Evolutionary conservation across 2,797 vertebrate species (phyloP), one percentile per base, ranked within the genome.

Genomic region (Falco columbarius): DNA sequence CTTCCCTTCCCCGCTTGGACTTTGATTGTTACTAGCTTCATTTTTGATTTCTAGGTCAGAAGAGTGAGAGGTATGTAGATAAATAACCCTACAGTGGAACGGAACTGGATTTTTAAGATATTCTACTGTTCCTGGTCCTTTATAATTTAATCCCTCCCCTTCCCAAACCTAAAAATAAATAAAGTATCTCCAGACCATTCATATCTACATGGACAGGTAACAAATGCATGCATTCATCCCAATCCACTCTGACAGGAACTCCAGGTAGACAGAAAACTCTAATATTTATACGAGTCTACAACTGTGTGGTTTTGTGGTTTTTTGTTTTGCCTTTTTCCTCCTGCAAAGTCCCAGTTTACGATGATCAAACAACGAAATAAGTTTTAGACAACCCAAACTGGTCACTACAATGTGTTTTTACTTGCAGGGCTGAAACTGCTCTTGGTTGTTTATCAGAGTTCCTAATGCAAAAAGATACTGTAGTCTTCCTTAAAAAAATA

Each of bases 121-220:
- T 95, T 97, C 90, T 91, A 97, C 96, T 97, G 97, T 98, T 97
- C 98, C 98, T 97, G 97, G 98, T 98, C 98, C 98, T 98, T 96
- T 81, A 86, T 92, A 97, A 97, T 98, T 97, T 96, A 97, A 98
- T 93, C 97, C 96, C 96, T 92, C 94, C 97, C 96, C 93, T 93
- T 92, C 97, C 96, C 96, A 96, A 97, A 97, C 95, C 80, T 96
- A 96, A 97, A 97, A 98, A 98, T 98, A 98, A 98, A 98, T 98
- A 97, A 96, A 96, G 79, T 94, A 97, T 98, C 98, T 96, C 96
- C 97, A 98, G 98, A 97, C 97, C 97, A 93, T 97, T 96, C 93
- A 73, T 87, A 96, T 96, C 94, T 95, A 96, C 95, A 97, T 96
- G 96, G 97, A 98, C 96, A 97, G 96, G 97, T 95, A 95, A 94